A percentile compares a stretch with the other conserved stretches of the same genome.
phyloP scores from a whole-genome alignment of 2,888 invertebrate species.

The Lepidocyrtoides sp. region DNA sequence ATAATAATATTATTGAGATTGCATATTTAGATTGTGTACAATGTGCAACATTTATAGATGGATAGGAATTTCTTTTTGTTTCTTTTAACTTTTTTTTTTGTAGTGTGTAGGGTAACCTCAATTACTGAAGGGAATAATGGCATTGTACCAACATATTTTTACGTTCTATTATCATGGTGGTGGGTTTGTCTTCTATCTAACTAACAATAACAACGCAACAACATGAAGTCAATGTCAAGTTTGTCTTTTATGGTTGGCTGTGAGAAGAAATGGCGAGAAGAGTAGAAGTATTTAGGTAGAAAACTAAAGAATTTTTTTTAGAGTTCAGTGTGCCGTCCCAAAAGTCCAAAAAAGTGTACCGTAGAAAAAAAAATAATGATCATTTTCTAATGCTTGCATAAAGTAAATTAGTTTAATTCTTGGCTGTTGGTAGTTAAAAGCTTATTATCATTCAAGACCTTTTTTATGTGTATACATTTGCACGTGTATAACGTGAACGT shows the following conservation, averaged over 20 bases:
- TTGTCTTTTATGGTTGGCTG: conserved; percentile 6
- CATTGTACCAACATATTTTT: background rate
- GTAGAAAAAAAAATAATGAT: background rate
- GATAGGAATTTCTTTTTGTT: background rate
- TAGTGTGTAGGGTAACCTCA: conserved; percentile 34
- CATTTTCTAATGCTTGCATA: no score
- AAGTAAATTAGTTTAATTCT: no score
- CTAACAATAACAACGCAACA: no score
- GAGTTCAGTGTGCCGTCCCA: background rate
- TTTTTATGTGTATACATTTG: no score
- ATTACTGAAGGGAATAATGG: conserved; percentile 44
- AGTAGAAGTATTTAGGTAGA: no score
- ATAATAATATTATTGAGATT: no score
- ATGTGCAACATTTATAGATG: background rate
- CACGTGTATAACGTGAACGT: no score
- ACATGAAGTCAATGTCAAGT: conserved; percentile 72
- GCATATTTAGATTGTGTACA: background rate
- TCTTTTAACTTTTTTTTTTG: background rate
- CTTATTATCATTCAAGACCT: no score
- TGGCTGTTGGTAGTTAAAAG: no score
- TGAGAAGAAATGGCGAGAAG: no score
- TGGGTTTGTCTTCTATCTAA: no score
- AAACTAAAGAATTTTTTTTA: background rate
- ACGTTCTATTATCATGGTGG: no score
- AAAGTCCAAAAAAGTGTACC: background rate